phyloP scores from a whole-genome alignment of 2,113 vertebrate species.

The Sisor rabdophorus region DNA sequence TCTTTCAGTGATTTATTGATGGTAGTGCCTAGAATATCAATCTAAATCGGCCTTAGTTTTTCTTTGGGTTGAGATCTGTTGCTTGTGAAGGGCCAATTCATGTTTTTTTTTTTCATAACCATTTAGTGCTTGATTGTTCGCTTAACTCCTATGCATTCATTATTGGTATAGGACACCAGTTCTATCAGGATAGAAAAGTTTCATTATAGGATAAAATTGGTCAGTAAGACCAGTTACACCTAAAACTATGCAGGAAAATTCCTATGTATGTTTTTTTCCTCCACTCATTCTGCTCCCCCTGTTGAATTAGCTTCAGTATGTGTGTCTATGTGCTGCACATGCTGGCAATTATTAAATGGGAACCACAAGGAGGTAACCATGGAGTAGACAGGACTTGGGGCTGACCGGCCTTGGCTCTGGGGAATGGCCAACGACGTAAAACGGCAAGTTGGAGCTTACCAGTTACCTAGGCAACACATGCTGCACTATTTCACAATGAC shows the following conservation, averaged over 20 bases:
- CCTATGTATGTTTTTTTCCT: constrained; percentile 24
- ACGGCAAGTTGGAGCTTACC: constrained; percentile 30
- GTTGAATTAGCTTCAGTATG: constrained; percentile 38
- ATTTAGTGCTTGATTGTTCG: background rate
- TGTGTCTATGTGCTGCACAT: constrained; percentile 26
- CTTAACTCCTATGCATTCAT: background rate
- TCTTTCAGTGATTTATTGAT: background rate
- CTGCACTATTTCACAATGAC: constrained; percentile 8
- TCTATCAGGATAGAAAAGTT: background rate
- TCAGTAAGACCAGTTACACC: background rate
- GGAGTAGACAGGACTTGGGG: constrained; percentile 43
- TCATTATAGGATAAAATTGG: background rate
- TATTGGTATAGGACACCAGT: background rate
- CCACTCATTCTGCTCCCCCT: constrained; percentile 27
- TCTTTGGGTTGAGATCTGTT: background rate
- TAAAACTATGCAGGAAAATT: background rate
- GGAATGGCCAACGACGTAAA: constrained; percentile 43
- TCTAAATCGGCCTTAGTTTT: background rate
- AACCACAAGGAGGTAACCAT: constrained; percentile 48
- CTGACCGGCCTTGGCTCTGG: constrained; percentile 48
- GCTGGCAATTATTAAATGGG: constrained; percentile 49
- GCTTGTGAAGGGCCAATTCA: background rate
- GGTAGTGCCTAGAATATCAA: background rate
- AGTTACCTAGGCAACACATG: constrained; percentile 47
- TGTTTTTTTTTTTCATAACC: background rate